Conservation (phyloP, 2,113 vertebrate species). For the Stegostoma tigrinum region DNA sequence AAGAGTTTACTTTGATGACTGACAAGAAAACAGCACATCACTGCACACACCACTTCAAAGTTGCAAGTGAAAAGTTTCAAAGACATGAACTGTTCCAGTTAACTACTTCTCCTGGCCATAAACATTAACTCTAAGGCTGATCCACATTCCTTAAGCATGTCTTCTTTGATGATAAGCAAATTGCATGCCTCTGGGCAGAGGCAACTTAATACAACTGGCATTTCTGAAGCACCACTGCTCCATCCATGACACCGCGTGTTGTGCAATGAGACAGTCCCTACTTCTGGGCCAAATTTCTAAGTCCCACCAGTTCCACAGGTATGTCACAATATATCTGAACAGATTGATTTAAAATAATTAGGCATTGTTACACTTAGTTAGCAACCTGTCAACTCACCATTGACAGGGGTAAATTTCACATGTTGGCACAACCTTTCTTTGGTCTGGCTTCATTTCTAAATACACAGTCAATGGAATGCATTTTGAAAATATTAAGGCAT, state of each 20-base stretch:
- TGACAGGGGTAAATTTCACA: too few species aligned
- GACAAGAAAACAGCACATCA: not conserved
- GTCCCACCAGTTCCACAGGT: too few species aligned
- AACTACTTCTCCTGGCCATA: not conserved
- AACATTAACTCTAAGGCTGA: not conserved
- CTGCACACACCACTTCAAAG: not conserved
- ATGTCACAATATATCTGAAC: too few species aligned
- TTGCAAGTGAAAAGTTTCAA: not conserved
- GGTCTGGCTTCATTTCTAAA: not conserved
- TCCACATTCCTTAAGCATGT: not conserved
- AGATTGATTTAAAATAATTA: not conserved
- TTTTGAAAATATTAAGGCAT: too few species aligned
- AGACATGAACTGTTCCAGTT: not conserved
- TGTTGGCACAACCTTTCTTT: too few species aligned
- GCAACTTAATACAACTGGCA: not conserved
- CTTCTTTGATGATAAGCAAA: not conserved
- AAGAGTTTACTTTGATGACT: not conserved
- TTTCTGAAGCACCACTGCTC: not conserved
- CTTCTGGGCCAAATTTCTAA: too few species aligned
- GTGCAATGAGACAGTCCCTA: too few species aligned
- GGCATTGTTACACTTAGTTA: not conserved
- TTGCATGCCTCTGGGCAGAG: not conserved
- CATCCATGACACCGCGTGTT: too few species aligned
- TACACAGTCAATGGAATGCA: not conserved
- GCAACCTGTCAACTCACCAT: too few species aligned